Evolutionary conservation across 2,797 vertebrate species (phyloP).

Genomic region (Darevskia nairensis): DNA sequence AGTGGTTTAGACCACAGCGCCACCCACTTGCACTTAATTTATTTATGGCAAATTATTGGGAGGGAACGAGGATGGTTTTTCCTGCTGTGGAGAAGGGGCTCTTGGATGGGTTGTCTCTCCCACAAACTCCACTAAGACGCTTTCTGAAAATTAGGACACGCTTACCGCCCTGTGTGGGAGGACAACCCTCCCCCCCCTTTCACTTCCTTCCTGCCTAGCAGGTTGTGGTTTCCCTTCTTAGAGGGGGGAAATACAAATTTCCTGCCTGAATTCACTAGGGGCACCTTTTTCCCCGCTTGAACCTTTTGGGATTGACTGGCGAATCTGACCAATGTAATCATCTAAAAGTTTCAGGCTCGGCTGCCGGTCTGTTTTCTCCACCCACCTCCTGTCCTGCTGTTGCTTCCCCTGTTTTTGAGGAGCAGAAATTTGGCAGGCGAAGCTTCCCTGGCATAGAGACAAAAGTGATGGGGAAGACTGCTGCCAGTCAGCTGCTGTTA

Average conservation of each 20-base stretch:
- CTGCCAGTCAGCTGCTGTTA: not conserved
- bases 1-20: too few species aligned
- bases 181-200: too few species aligned
- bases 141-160: too few species aligned
- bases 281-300: not conserved
- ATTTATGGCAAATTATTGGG: not conserved
- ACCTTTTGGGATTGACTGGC: too few species aligned
- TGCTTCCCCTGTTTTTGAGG: too few species aligned
- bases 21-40: too few species aligned
- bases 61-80: not conserved
- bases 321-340: not conserved
- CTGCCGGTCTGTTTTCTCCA: rapidly evolving
- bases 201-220: too few species aligned
- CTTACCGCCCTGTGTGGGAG: too few species aligned
- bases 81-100: not conserved
- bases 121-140: too few species aligned
- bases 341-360: not conserved
- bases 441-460: not conserved
- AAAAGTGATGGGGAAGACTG: not conserved
- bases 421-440: too few species aligned
- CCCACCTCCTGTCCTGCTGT: too few species aligned
- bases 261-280: not conserved
- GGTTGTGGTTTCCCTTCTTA: too few species aligned
- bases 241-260: not conserved
- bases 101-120: not conserved